Conservation (phyloP, 1,140 invertebrate species). For the Caerostris extrusa region DNA sequence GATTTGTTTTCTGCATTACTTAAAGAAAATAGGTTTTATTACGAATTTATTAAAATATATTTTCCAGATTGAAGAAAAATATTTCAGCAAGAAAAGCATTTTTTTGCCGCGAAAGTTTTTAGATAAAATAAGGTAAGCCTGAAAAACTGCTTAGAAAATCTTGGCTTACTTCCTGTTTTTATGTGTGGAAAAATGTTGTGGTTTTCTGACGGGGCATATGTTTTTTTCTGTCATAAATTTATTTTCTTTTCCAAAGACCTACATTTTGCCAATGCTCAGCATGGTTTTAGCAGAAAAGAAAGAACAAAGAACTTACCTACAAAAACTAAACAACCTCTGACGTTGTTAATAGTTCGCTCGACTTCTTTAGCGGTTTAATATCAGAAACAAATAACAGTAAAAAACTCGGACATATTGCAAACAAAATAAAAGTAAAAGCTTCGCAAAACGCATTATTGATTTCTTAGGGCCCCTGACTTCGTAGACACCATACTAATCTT, state of each 20-base stretch:
- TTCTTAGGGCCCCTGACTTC: constrained; percentile 52
- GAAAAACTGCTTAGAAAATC: neutral
- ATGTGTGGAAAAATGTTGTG: constrained; percentile 14
- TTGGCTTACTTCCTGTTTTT: constrained; percentile 10
- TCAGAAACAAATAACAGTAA: constrained; percentile 33
- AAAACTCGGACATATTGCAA: constrained; percentile 36
- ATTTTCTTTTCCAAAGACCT: neutral
- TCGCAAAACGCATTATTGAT: constrained; percentile 51
- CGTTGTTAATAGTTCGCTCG: constrained; percentile 50
- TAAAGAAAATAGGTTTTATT: neutral
- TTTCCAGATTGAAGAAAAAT: neutral
- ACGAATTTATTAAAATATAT: neutral
- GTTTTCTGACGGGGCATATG: neutral
- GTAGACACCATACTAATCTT: constrained; percentile 44
- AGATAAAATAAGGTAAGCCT: constrained; percentile 2
- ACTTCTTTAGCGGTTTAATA: constrained; percentile 55
- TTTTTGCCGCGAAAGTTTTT: neutral
- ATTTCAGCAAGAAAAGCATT: neutral
- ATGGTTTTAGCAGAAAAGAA: neutral
- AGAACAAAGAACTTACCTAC: neutral
- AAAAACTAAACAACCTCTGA: constrained; percentile 31
- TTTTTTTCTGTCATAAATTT: constrained; percentile 31
- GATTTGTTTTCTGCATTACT: no score
- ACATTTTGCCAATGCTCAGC: constrained; percentile 38
- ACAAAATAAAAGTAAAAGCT: constrained; percentile 40